Evolutionary conservation across 2,888 invertebrate genomes (phyloP), one percentile per base, ranked within the genome.

Genomic region (Acanthococcus lagerstroemiae): DNA sequence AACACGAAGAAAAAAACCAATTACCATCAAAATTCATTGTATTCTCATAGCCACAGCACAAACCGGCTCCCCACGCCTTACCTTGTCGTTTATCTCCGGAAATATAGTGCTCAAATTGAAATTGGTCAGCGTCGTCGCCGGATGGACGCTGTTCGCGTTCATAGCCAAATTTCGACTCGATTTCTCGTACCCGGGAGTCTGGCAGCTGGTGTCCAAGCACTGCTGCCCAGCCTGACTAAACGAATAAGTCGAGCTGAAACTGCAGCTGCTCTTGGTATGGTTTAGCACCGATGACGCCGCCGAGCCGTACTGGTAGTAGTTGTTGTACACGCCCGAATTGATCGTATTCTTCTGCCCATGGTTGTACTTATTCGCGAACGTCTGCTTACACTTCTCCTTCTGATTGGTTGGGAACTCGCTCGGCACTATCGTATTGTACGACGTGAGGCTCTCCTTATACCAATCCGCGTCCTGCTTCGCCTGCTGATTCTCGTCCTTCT

Each of bases 21-120:
- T 30, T 30, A 9, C 12, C 12, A 9, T 30, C 37, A 30, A 12
- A 30, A 30, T 30, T 12, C 37, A 30, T 30, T 30, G 37, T 30
- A 30, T 24, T 12, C 3, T 19, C 24, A 12, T 45, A 1, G n/a
- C 12, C 22, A 22, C 24, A 22, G 15, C 17, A 52, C 19, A 57
- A 68, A 45, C 24, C 45, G n/a, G 7, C 17, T n/a, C n/a, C n/a
- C n/a, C n/a, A n/a, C n/a, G n/a, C n/a, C 65, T 69, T 69, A 78
- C 78, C 74, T 80, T 81, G 67, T 80, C 80, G 74, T 88, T 88
- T 71, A 90, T 89, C 79, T 90, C 90, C 1, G 90, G 90, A 75
- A 89, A 89, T 72, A 90, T 87, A 0, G 89, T 85, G 72, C 88
- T 88, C 48, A 90, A 78, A 76, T 89, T 89, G 74, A 90, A 90